phyloP scores from a whole-genome alignment of 2,888 invertebrate species.

The Reticulitermes lucifugus region DNA sequence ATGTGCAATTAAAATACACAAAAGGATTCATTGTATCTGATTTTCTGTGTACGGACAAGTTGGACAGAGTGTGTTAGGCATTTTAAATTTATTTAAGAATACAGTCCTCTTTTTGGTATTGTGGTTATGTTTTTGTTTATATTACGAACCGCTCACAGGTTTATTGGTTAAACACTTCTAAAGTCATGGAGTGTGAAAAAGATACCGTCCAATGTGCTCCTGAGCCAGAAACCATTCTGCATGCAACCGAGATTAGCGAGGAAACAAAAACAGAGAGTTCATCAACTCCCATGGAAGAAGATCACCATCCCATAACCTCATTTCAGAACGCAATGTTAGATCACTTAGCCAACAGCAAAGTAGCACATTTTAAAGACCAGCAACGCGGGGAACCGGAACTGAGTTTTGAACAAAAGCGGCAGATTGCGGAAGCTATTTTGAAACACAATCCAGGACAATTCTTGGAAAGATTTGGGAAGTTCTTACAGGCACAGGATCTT shows the following conservation, averaged over 20 bases:
- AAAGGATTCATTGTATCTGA: too few relatives aligned
- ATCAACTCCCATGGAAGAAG: not conserved
- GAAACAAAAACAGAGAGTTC: not conserved
- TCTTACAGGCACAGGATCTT: constrained; percentile 76
- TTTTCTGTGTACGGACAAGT: too few relatives aligned
- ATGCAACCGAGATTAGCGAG: not conserved
- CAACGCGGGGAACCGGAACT: constrained; percentile 84
- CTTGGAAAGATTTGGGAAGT: constrained; percentile 80
- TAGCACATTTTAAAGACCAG: constrained; percentile 83
- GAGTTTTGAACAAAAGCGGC: constrained; percentile 74
- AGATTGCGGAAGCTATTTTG: constrained; percentile 75
- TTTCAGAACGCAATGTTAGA: constrained; percentile 69
- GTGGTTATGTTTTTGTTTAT: not conserved
- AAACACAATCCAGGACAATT: constrained; percentile 77
- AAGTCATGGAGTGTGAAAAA: not conserved
- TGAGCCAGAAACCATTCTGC: not conserved
- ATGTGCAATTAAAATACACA: too few relatives aligned
- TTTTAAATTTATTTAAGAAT: too few relatives aligned
- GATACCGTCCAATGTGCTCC: not conserved
- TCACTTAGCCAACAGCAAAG: constrained; percentile 71
- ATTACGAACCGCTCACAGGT: not conserved
- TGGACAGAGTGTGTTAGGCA: too few relatives aligned
- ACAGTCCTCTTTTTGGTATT: not conserved
- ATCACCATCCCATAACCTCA: not conserved
- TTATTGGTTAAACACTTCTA: too few relatives aligned